These are phyloP conservation scores for Poecile montanus DNA, from an alignment of 2,797 vertebrate species.

Conservation along the genomic window DNA sequence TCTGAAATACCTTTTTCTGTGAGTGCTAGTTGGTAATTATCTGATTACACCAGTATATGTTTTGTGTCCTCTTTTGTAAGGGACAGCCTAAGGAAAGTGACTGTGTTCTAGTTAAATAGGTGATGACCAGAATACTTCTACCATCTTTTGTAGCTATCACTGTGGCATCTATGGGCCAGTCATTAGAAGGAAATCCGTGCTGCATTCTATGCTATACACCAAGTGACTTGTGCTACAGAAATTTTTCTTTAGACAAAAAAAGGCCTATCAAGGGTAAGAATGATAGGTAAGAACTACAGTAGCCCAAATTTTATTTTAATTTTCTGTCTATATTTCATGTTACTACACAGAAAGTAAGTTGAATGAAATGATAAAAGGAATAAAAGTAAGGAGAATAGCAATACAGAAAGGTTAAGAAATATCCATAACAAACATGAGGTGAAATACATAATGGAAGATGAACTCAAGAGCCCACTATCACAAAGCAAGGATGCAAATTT, in stretches of 20 bases:
- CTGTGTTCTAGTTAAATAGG: background rate
- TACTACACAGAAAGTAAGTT: background rate
- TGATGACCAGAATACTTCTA: background rate
- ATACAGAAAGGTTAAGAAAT: background rate
- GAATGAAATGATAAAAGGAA: background rate
- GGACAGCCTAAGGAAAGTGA: background rate
- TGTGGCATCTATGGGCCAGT: background rate
- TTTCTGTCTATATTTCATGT: background rate
- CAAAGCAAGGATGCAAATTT: background rate
- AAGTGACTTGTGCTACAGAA: background rate
- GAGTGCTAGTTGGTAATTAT: background rate
- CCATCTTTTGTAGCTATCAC: background rate
- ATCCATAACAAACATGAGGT: rapidly evolving
- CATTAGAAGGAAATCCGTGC: background rate
- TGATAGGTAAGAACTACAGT: background rate
- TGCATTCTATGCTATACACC: background rate
- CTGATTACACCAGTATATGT: background rate
- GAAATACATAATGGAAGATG: rapidly evolving
- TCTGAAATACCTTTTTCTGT: background rate
- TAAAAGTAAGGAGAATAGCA: background rate
- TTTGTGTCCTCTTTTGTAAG: background rate
- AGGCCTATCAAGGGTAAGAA: background rate
- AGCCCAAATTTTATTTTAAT: background rate
- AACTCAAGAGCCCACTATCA: background rate
- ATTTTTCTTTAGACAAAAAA: background rate